Conservation (phyloP, 2,797 vertebrate species). For the Protonibea diacanthus region DNA sequence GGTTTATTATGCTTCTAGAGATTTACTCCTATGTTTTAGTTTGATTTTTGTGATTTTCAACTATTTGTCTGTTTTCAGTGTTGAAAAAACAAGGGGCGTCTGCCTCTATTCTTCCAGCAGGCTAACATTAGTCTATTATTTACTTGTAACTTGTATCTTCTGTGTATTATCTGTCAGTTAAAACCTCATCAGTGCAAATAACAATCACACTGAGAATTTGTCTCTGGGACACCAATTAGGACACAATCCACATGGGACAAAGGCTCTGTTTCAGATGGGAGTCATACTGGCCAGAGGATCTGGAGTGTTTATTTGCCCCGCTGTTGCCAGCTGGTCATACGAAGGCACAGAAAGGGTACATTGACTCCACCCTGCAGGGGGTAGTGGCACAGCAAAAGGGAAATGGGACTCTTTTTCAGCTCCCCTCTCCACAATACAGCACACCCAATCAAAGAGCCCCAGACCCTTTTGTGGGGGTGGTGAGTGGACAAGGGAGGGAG, state of each 20-base stretch:
- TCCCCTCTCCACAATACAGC: constrained; percentile 77
- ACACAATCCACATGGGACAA: constrained; percentile 82
- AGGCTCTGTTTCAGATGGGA: constrained; percentile 78
- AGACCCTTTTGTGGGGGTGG: constrained; percentile 76
- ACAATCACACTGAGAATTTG: constrained; percentile 70
- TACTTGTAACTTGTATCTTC: constrained; percentile 64
- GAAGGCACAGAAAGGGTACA: constrained; percentile 81
- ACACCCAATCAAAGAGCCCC: constrained; percentile 80
- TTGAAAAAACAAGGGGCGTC: neutral
- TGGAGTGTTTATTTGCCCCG: constrained; percentile 89
- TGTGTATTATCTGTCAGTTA: constrained; percentile 76
- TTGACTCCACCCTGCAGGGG: constrained; percentile 84
- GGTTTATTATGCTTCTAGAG: neutral
- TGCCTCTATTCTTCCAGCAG: constrained; percentile 26
- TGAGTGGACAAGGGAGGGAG: constrained; percentile 71
- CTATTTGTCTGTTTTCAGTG: neutral
- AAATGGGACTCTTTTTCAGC: constrained; percentile 84
- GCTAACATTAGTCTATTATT: constrained; percentile 53
- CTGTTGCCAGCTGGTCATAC: constrained; percentile 91
- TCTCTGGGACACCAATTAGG: constrained; percentile 81
- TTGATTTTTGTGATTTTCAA: neutral
- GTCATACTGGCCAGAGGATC: constrained; percentile 78
- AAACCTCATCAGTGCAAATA: constrained; percentile 77
- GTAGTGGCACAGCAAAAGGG: constrained; percentile 80
- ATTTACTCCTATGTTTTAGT: neutral